phyloP scores from a whole-genome alignment of 2,113 vertebrate genomes.

The Nothocercus julius region DNA sequence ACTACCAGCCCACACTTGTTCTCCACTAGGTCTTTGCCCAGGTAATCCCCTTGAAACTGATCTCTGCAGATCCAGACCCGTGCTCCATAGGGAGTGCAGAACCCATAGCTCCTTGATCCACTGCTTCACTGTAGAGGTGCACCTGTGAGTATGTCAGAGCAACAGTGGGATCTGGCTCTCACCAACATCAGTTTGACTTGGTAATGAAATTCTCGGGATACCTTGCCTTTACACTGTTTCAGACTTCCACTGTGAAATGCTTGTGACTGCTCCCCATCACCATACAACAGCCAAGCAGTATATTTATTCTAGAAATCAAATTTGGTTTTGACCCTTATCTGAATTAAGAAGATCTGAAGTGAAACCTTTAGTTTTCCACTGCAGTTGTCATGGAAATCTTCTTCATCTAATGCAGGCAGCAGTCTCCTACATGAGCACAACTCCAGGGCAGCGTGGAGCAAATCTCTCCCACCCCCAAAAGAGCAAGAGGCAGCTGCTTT shows the following conservation, averaged over 20 bases:
- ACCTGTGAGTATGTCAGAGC: neutral
- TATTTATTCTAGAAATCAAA: neutral
- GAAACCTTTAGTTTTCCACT: neutral
- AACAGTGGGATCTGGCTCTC: neutral
- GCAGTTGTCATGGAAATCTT: neutral
- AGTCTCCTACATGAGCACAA: neutral
- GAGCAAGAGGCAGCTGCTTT: no score
- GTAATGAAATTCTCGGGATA: neutral
- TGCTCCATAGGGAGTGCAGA: rapidly evolving
- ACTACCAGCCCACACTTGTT: neutral
- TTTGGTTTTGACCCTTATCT: neutral
- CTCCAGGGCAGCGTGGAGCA: neutral
- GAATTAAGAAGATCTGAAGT: neutral
- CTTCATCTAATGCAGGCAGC: neutral
- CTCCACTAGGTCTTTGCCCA: neutral
- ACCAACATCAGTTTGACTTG: neutral
- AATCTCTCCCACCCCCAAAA: no score
- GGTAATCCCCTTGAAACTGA: rapidly evolving
- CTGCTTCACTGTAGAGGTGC: neutral
- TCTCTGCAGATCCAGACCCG: neutral
- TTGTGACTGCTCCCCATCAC: neutral
- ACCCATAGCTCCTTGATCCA: neutral
- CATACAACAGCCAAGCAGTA: neutral
- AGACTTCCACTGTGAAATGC: neutral
- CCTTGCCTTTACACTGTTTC: neutral